Evolutionary conservation across 2,113 vertebrate species (phyloP).

Genomic region (Psittacula cyanocephala): DNA sequence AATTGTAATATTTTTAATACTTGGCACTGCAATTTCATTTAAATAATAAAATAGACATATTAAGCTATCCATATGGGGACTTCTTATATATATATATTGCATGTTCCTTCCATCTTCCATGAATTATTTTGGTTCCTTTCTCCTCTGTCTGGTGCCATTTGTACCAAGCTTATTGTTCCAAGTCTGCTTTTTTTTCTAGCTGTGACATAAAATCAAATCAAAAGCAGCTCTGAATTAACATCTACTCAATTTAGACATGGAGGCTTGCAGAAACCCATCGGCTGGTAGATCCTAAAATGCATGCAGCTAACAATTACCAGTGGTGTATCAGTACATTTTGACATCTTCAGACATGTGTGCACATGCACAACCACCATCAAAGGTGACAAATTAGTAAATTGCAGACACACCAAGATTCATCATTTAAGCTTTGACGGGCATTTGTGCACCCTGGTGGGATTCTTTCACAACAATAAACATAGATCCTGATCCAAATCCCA

Average conservation of each 20-base stretch:
- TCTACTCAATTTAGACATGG: not conserved
- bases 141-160: not conserved
- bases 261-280: not conserved
- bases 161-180: not conserved
- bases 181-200: not conserved
- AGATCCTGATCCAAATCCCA: not conserved
- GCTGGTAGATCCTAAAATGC: not conserved
- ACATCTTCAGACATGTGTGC: not conserved
- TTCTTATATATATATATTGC: not conserved
- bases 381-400: not conserved
- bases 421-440: not conserved
- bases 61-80: not conserved
- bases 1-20: not conserved
- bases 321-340: not conserved
- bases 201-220: not conserved
- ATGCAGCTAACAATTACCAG: not conserved
- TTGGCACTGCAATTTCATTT: not conserved
- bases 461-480: not conserved
- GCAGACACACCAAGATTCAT: fast-evolving
- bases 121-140: not conserved
- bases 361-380: not conserved
- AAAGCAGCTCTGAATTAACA: not conserved
- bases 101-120: not conserved
- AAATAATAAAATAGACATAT: not conserved
- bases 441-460: not conserved